Base-by-base conservation (phyloP, 2,888 invertebrate species). In the Nineta flava region DNA sequence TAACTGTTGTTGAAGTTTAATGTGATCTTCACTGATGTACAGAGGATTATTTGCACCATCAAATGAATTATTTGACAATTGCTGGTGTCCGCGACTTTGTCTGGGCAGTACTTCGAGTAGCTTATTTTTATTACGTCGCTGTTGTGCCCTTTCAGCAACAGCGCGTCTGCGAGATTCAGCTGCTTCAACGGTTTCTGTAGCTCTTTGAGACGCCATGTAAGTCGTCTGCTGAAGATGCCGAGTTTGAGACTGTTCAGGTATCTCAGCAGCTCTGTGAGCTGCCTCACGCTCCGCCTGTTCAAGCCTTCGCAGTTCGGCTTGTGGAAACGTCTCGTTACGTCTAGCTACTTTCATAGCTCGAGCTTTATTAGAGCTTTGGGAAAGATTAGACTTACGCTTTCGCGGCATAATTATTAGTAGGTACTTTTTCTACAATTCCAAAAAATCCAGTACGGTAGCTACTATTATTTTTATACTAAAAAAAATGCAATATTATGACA, bases 191-290 rank as follows among this genome's bases (percentile, higher is more conserved):
- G n/a, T n/a, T 12, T 34, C 34, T 9, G 34, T 12, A 34, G 34
- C 34, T 12, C 34, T 9, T 34, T 34, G 34, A 34, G 34, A 34
- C 12, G 34, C 34, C 34, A 34, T 9, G 12, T 34, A 34, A 9
- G 9, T 12, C 9, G 12, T 12, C 9, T 34, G 9, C 34, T 34
- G 34, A 9, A 9, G 34, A 34, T 12, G 55, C 48, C 56, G 42
- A 55, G 40, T 53, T 47, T 54, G 53, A 45, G 55, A 52, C 52
- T 55, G 52, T 41, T 54, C 54, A 40, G 53, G 50, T 51, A 52
- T 54, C 53, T 54, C 50, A 50, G 53, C 49, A 52, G 55, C 53
- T 53, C 53, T 43, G 1, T 52, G 48, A 43, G 52, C 48, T 46
- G 55, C 53, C 49, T 47, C 47, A 52, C 51, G 53, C 53, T 46